Evolutionary conservation across 2,797 vertebrate species (phyloP).

Genomic region (Chiroxiphia lanceolata): DNA sequence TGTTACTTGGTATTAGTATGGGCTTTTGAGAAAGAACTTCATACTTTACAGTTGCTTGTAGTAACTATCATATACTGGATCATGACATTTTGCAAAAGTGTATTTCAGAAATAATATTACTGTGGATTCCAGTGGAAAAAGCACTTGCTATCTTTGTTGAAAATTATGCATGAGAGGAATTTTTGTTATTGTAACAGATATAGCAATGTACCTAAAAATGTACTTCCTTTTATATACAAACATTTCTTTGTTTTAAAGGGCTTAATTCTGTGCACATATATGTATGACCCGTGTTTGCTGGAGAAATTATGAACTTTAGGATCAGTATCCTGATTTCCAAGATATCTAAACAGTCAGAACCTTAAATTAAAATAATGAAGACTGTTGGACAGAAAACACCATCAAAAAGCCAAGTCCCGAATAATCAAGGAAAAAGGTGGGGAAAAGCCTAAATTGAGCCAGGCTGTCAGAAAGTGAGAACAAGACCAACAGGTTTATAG

Average conservation of each 20-base stretch:
- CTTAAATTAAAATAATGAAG: neutral
- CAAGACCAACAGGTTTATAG: neutral
- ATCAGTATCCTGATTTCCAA: neutral
- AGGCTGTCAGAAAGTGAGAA: neutral
- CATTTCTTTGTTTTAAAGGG: neutral
- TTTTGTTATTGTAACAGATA: neutral
- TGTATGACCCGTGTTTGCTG: neutral
- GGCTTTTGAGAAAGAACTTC: neutral
- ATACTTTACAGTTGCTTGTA: constrained; percentile 2
- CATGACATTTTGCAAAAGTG: neutral
- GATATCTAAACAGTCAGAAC: neutral
- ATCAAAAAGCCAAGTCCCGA: neutral
- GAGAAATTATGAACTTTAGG: neutral
- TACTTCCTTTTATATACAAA: neutral
- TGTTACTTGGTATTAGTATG: neutral
- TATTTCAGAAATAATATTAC: neutral
- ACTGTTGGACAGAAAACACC: neutral
- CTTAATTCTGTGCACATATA: neutral
- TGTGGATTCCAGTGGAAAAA: neutral
- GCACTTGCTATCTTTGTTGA: neutral
- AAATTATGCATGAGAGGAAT: neutral
- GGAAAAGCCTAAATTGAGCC: neutral
- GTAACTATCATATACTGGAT: neutral
- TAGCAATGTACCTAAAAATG: neutral
- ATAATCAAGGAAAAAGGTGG: neutral